Percentiles rank a stretch among this genome's conserved stretches.
phyloP scores from a whole-genome alignment of 2,888 invertebrate species.

The Oscheius myriophilus region DNA sequence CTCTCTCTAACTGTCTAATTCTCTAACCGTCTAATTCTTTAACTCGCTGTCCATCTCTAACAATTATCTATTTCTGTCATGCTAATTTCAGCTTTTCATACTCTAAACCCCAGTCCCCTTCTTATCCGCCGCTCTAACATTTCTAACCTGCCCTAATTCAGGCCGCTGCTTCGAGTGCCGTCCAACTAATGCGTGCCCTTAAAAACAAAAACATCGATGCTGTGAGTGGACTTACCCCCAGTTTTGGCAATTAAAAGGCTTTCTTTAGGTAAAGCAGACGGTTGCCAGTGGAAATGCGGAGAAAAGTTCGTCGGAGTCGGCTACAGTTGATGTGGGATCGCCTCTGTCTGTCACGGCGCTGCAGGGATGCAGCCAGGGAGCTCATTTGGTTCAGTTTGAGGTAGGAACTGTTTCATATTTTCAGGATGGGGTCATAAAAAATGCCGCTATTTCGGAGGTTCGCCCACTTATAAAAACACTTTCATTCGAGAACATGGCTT shows the following conservation, averaged over 20 bases:
- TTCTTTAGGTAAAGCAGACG: constrained; percentile 25
- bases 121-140: too few species aligned
- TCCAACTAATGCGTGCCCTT: constrained; percentile 92
- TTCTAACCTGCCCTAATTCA: constrained; percentile 69
- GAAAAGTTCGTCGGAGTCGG: constrained; percentile 2
- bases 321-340: constrained; percentile 21
- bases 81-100: too few species aligned
- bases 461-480: too few species aligned
- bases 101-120: too few species aligned
- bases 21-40: neutral
- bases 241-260: neutral
- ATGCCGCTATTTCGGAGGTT: too few species aligned
- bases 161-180: constrained; percentile 89
- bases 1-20: neutral
- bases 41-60: neutral
- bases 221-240: constrained; percentile 74
- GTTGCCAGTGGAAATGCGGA: constrained; percentile 13
- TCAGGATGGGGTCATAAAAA: neutral
- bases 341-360: constrained; percentile 46
- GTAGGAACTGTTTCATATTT: constrained; percentile 4
- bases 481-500: too few species aligned
- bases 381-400: constrained; percentile 53
- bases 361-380: constrained; percentile 49
- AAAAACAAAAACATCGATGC: constrained; percentile 92
- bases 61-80: too few species aligned